Conservation (phyloP, 92 coral and sea anemone species). For the Diadumene lineata region DNA sequence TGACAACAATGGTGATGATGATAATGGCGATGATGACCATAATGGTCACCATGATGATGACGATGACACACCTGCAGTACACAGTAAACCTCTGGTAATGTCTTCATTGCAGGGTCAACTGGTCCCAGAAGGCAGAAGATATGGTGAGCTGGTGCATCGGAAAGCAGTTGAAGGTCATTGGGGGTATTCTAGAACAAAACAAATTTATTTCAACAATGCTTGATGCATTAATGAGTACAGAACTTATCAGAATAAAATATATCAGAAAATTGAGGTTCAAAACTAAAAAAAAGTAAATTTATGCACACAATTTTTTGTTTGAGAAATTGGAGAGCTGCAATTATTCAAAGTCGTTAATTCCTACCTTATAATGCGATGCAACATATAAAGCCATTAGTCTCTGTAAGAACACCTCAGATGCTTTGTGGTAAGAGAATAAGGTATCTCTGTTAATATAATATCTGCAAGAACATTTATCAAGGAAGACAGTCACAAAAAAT, state of each 20-base stretch:
- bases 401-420: slow-evolving; percentile 94
- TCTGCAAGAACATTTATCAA: slow-evolving; percentile 31
- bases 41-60: neutral
- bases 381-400: slow-evolving; percentile 96
- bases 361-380: slow-evolving; percentile 97
- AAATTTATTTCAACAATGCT: no score
- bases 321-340: no score
- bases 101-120: slow-evolving; percentile 86
- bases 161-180: slow-evolving; percentile 91
- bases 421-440: slow-evolving; percentile 92
- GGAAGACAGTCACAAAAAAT: neutral
- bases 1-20: neutral
- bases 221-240: neutral
- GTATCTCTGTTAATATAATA: slow-evolving; percentile 97
- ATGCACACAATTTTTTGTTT: no score
- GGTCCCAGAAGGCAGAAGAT: slow-evolving; percentile 96
- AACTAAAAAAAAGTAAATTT: no score
- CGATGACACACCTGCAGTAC: slow-evolving; percentile 74
- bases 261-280: no score
- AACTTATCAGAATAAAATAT: no score
- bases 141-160: slow-evolving; percentile 99
- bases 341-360: neutral
- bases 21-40: neutral
- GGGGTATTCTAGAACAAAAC: slow-evolving; percentile 81
- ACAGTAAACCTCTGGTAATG: slow-evolving; percentile 93